phyloP scores from a whole-genome alignment of 2,797 vertebrate genomes.

The Psittacula echo region DNA sequence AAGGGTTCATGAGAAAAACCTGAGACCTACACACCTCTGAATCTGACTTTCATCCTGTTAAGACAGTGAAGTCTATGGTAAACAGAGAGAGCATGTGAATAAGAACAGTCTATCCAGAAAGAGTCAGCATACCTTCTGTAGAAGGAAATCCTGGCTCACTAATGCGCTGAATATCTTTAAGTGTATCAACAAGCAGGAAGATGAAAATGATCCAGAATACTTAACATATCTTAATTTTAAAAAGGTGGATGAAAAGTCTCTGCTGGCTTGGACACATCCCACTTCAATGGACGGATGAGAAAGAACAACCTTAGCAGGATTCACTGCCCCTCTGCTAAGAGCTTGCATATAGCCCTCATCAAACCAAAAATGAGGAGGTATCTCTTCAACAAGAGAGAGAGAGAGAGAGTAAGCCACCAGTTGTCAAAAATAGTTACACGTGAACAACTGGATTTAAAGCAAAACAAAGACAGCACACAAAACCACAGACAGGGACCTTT shows the following conservation, averaged over 20 bases:
- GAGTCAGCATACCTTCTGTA: not conserved
- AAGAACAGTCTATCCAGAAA: not conserved
- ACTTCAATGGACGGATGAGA: not conserved
- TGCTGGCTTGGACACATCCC: not conserved
- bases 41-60: not conserved
- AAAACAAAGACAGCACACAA: not conserved
- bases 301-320: not conserved
- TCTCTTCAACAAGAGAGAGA: not conserved
- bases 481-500: not conserved
- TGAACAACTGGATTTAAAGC: not conserved
- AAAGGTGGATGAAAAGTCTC: not conserved
- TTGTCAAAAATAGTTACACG: not conserved
- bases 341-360: not conserved
- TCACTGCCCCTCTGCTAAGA: rapidly evolving
- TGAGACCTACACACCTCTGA: not conserved
- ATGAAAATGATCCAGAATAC: not conserved
- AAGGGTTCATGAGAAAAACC: not conserved
- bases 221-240: not conserved
- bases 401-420: not conserved
- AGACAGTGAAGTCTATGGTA: not conserved
- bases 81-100: not conserved
- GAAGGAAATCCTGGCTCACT: not conserved
- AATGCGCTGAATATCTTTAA: not conserved
- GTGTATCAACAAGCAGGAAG: not conserved
- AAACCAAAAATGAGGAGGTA: not conserved